A percentile compares a stretch with the other conserved stretches of the same genome.
Evolutionary conservation across 2,797 vertebrate species (phyloP).

Genomic region (Podargus strigoides): DNA sequence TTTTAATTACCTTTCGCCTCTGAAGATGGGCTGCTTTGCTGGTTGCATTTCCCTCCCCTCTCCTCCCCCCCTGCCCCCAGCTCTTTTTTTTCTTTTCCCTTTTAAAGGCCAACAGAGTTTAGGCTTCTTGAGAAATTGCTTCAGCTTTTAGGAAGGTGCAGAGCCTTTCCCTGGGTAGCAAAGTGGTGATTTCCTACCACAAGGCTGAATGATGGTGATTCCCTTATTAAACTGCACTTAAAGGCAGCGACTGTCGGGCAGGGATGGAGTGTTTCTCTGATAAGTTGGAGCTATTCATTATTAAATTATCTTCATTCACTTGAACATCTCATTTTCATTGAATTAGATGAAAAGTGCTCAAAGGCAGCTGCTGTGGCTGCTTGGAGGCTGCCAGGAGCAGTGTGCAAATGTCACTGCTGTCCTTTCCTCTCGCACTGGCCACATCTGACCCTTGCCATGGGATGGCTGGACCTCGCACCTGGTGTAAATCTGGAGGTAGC

Average conservation of each 20-base stretch:
- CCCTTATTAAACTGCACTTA: conserved; percentile 72
- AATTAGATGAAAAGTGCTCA: conserved; percentile 49
- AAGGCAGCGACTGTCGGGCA: conserved; percentile 60
- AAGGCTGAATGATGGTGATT: conserved; percentile 40
- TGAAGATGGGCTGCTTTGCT: not conserved
- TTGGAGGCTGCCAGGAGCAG: conserved; percentile 44
- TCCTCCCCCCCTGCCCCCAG: not conserved
- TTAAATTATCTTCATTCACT: conserved; percentile 69
- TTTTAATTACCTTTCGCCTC: conserved; percentile 48
- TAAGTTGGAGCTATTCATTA: conserved; percentile 69
- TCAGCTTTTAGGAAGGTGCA: conserved; percentile 22
- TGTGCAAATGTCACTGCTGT: not conserved
- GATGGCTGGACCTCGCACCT: rapidly evolving
- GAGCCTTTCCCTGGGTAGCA: not conserved
- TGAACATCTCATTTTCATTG: conserved; percentile 54
- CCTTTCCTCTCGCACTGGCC: not conserved
- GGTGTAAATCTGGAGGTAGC: not conserved
- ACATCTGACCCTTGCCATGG: not conserved
- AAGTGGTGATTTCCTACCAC: conserved; percentile 45
- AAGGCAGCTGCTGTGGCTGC: not conserved
- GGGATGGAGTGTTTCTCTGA: conserved; percentile 60
- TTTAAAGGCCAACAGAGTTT: not conserved
- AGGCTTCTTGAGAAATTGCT: not conserved
- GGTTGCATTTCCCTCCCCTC: not conserved
- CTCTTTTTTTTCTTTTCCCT: not conserved